Evolutionary conservation across 2,113 vertebrate species (phyloP), one percentile per base, ranked within the genome.

Genomic region (Calidris pygmaea): DNA sequence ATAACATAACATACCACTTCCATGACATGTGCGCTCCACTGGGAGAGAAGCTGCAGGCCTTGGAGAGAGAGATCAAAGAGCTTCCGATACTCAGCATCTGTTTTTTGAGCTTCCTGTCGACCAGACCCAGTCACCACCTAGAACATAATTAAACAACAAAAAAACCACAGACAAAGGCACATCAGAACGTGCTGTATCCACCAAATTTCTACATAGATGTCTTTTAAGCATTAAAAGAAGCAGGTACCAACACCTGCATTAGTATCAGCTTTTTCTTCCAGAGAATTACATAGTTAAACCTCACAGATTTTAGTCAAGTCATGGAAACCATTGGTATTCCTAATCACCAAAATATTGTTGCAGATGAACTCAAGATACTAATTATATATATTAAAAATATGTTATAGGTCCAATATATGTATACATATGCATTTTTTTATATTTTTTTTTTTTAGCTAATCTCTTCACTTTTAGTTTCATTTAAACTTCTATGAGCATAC

Each of bases 11-110:
- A 37, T 98, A 99, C 99, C 99, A 99, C 99, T 98, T 99, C 99
- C 99, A 99, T 99, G 90, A 99, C 99, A 8, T 99, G 99, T 5
- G 99, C 99, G 9, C 99, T 99, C 99, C 99, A 99, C 97, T 99
- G 99, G 5, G 99, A 99, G 65, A 99, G 98, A 91, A 99, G 98
- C 98, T 99, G 99, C 90, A 99, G 98, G 79, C 99, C 99, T 97
- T 99, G 99, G 85, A 99, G 98, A 30, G 99, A 98, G 94, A 99
- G 97, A 96, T 99, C 99, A 66, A 99, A 99, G 86, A 99, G 98
- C 95, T 99, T 99, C 91, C 99, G 98, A 97, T 99, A 99, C 88
- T 99, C 99, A 0, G 97, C 43, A 37, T 99, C 99, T 0, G 99
- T 99, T 98, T 99, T 99, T 68, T 99, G 99, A 82, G 99, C 95